Conservation (phyloP, 2,888 invertebrate genomes). For the Epinotia nisella region DNA sequence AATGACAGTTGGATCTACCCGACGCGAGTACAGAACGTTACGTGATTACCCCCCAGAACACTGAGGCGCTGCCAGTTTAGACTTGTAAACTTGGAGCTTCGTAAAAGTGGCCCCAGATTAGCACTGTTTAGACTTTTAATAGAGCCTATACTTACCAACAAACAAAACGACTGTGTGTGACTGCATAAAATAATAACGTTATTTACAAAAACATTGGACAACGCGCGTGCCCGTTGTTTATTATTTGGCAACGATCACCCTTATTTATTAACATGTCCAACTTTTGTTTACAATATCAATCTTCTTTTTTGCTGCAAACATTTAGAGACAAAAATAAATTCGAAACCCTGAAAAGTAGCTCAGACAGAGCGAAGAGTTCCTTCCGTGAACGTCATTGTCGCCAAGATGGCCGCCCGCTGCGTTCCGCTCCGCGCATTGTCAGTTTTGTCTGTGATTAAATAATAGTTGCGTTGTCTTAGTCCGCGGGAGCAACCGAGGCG, state of each 20-base stretch:
- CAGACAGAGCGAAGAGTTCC: conserved; percentile 27
- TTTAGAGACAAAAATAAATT: conserved; percentile 34
- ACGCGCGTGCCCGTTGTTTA: neutral
- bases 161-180: no score
- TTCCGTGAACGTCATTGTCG: conserved; percentile 43
- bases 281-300: conserved; percentile 25
- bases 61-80: no score
- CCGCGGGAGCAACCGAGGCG: conserved; percentile 32
- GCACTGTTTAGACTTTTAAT: neutral
- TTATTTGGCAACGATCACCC: conserved; percentile 1
- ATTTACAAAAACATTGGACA: neutral
- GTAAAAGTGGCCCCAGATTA: neutral
- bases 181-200: no score
- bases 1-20: no score
- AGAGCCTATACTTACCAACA: neutral
- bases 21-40: no score
- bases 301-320: conserved; percentile 30
- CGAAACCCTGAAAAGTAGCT: conserved; percentile 36
- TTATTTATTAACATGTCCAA: conserved; percentile 19
- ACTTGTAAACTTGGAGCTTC: no score
- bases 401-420: conserved; percentile 37
- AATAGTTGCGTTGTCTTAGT: conserved; percentile 35
- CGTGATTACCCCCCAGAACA: no score
- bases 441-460: conserved; percentile 31
- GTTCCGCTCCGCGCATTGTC: conserved; percentile 37